Evolutionary conservation across 1,140 invertebrate genomes (phyloP), one percentile per base, ranked within the genome.

Genomic region (Odontomachus brunneus): DNA sequence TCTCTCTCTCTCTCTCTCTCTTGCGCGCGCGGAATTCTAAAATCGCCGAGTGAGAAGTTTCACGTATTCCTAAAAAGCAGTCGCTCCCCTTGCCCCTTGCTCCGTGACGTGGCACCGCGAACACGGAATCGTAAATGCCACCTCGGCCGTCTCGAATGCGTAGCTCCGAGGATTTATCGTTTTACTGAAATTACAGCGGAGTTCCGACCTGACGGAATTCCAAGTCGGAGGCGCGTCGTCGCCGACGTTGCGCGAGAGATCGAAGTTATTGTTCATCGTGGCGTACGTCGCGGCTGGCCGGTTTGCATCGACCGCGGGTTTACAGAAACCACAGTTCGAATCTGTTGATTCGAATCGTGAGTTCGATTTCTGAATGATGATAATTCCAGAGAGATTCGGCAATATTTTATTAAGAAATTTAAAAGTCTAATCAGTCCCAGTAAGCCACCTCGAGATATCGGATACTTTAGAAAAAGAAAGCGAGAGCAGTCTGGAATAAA

Each of bases 161-260:
- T 80, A 80, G 59, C 75, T 48, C 24, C 24, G 75, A 80, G 17
- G 75, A 80, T 80, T 80, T 80, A 80, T 80, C 65, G 65, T 80
- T 55, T 59, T 44, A 44, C 9, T 12, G 15, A 44, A 80, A 59
- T 57, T 69, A 59, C 51, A 29, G 22, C 49, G 22, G 63, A 15
- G 49, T 78, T 48, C 17, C 62, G 12, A 49, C 12, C 38, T 38
- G 59, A 29, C 22, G 73, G 29, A 33, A 49, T 62, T 59, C n/a
- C 63, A 19, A n/a, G 59, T 14, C 44, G 51, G 53, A 17, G 57
- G 38, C 48, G 69, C 33, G 33, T 26, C 71, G 17, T 29, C 38
- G 11, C 26, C 24, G 44, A 19, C 44, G 53, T 44, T 24, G 29
- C 33, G 11, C 55, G 22, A 44, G 17, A 75, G 62, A 55, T 66